Conservation (phyloP, 1,140 invertebrate genomes). For the Colletes gigas region DNA sequence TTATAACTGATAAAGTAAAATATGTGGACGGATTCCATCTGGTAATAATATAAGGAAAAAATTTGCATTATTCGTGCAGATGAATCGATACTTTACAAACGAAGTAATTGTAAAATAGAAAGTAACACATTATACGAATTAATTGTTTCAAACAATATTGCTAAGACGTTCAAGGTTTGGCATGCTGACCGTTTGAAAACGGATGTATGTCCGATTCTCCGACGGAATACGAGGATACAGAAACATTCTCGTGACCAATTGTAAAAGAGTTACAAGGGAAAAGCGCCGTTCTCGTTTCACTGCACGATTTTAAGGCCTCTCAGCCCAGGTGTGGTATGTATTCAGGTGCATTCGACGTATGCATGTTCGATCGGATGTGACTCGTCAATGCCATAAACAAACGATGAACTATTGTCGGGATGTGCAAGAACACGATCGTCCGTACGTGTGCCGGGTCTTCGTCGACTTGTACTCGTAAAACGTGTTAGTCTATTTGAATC, state of each 20-base stretch:
- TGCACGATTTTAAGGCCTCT: constrained; percentile 1
- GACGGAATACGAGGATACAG: constrained; percentile 6
- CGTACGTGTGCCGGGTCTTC: neutral
- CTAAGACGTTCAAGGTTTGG: too few species aligned
- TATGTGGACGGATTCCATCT: too few species aligned
- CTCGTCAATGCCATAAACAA: constrained; percentile 42
- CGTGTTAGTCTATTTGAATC: neutral
- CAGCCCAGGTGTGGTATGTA: constrained; percentile 45
- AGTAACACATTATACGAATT: too few species aligned
- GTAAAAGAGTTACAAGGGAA: neutral
- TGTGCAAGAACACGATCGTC: constrained; percentile 10
- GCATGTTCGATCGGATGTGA: constrained; percentile 33
- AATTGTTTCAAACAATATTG: too few species aligned
- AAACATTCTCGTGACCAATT: neutral
- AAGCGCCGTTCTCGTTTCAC: constrained; percentile 23
- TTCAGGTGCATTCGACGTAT: constrained; percentile 33
- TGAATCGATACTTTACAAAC: too few species aligned
- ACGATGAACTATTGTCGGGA: constrained; percentile 19
- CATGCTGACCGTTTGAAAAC: constrained; percentile 9
- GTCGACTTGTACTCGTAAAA: neutral
- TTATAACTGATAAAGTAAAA: too few species aligned
- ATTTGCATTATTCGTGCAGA: too few species aligned
- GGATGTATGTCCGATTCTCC: neutral
- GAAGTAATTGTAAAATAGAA: too few species aligned
- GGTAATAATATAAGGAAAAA: too few species aligned